Conservation (phyloP, 1,140 invertebrate species). For the Bombus balteatus region DNA sequence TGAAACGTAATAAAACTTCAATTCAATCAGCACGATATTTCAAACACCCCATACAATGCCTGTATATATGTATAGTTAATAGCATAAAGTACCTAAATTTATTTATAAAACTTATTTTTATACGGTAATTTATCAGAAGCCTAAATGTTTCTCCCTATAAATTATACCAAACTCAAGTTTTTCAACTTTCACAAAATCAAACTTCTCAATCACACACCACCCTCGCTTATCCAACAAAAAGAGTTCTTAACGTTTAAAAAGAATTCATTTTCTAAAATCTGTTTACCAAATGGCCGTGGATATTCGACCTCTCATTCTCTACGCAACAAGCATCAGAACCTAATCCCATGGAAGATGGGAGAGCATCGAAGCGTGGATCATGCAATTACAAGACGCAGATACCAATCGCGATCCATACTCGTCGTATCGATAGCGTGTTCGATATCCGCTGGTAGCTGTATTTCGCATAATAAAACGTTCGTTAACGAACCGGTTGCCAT, state of each 20-base stretch:
- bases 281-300: neutral
- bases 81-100: neutral
- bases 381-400: neutral
- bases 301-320: too few species aligned
- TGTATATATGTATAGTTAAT: too few species aligned
- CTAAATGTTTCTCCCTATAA: too few species aligned
- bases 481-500: constrained; percentile 44
- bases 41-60: too few species aligned
- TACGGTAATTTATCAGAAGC: neutral
- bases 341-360: neutral
- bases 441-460: neutral
- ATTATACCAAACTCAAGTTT: neutral
- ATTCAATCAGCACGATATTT: too few species aligned
- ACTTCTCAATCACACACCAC: neutral
- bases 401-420: neutral
- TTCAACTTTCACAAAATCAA: neutral
- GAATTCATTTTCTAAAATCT: neutral
- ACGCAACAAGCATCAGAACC: neutral
- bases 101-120: neutral
- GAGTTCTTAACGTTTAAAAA: too few species aligned
- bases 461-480: constrained; percentile 39
- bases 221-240: neutral
- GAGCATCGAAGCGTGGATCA: neutral
- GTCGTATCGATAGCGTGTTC: neutral
- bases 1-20: too few species aligned